Evolutionary conservation across 1,140 invertebrate species (phyloP).

Genomic region (Delia radicum): DNA sequence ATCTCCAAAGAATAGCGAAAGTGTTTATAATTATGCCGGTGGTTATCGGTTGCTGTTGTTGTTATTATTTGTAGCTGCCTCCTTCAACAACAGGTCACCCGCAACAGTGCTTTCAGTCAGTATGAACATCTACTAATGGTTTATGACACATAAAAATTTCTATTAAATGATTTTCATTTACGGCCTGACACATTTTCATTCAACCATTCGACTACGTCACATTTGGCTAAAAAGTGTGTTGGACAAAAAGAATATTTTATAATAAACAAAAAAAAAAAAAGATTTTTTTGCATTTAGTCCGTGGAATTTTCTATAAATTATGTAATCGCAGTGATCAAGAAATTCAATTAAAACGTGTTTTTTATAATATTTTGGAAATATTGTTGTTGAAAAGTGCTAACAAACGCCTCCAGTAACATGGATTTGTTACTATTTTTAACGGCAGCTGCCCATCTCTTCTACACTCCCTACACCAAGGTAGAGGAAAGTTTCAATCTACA

Average conservation of each 20-base stretch:
- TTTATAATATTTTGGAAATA: neutral
- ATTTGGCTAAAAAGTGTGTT: neutral
- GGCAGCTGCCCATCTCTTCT: constrained; percentile 75
- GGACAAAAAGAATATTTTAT: neutral
- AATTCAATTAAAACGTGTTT: neutral
- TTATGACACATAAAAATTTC: neutral
- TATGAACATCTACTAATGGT: neutral
- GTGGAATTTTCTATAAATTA: constrained; percentile 1
- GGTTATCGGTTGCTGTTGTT: neutral
- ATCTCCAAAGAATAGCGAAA: neutral
- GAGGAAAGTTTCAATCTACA: constrained; percentile 99
- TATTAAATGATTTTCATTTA: neutral
- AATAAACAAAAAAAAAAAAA: neutral
- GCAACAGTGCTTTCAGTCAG: neutral
- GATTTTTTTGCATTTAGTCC: neutral
- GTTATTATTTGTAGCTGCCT: neutral
- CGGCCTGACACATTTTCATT: neutral
- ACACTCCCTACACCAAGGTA: constrained; percentile 97
- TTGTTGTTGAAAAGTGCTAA: neutral
- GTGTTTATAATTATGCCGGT: neutral
- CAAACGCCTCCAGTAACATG: constrained; percentile 49
- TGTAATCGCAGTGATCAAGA: neutral
- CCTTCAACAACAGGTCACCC: constrained; percentile 10
- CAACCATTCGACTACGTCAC: neutral
- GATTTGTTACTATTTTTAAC: constrained; percentile 62